A percentile compares a stretch with the other conserved stretches of the same genome.
phyloP scores from a whole-genome alignment of 2,113 vertebrate species.

The Apus apus region DNA sequence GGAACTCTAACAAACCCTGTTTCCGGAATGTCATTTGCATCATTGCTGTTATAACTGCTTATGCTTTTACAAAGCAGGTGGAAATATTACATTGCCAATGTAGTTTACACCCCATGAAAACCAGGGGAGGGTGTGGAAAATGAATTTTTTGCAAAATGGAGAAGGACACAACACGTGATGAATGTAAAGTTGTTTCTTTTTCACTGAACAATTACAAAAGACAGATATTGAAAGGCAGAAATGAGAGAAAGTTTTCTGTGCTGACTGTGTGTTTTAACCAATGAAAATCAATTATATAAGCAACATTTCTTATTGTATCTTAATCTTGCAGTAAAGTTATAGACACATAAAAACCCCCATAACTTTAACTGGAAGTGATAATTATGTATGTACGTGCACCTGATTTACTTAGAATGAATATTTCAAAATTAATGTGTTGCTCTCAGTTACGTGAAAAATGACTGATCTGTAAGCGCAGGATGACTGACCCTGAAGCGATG shows the following conservation, averaged over 20 bases:
- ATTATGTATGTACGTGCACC: background rate
- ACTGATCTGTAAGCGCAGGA: too few relatives aligned
- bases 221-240: background rate
- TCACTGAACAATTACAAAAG: background rate
- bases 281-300: background rate
- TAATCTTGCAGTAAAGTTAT: background rate
- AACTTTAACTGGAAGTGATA: background rate
- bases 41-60: background rate
- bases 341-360: background rate
- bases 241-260: background rate
- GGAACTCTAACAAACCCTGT: background rate
- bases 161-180: background rate
- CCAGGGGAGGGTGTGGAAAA: background rate
- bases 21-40: background rate
- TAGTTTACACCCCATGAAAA: background rate
- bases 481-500: background rate
- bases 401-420: background rate
- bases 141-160: background rate
- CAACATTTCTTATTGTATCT: background rate
- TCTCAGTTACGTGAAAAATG: background rate
- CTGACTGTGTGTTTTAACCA: background rate
- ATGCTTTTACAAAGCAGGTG: background rate
- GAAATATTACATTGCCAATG: background rate
- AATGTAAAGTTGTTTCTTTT: background rate
- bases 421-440: background rate